Evolutionary conservation across 2,888 invertebrate species (phyloP), one percentile per base, ranked within the genome.

Genomic region (Orgyia antiqua): DNA sequence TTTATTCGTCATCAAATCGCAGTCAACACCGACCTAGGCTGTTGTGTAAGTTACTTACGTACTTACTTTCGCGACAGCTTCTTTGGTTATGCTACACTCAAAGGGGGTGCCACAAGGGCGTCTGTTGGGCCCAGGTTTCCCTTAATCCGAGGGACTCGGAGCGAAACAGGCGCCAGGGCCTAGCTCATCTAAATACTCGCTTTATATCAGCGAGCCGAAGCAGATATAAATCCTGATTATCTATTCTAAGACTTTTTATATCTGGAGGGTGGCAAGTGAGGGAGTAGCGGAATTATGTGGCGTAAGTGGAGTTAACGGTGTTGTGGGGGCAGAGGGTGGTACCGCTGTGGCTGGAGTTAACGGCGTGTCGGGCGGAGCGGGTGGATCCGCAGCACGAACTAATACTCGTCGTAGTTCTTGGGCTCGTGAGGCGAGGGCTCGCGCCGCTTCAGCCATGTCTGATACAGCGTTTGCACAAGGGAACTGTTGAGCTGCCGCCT

Each of bases 361-460:
- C 1, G 75, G 72, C 1, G 69, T 54, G 31, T 70, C 73, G 12
- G 56, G 51, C 7, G 60, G 54, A 27, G 62, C 53, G 5, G 78
- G 73, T 0, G 82, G 84, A 35, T 86, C 84, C 2, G 92, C 92
- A 5, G 93, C 91, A 57, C 93, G 90, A 33, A 93, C 89, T 69
- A 94, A 83, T 33, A 90, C 90, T 33, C 91, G 84, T 49, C 95
- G 93, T 30, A 97, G 86, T 54, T 94, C 93, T 51, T 91, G 90
- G 6, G 97, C 96, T 31, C 94, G 88, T 54, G 93, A 92, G 1
- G 96, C 96, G 21, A 98, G 91, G 48, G 93, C 92, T 13, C 95
- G 92, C 18, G 97, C 94, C 3, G 95, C 91, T 64, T 96, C 96
- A 4, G 97, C 95, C 97, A 98, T 97, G 53, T 94, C 94, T 51